Percentiles rank a stretch among this genome's conserved stretches.
These are phyloP conservation scores for Pterocles gutturalis DNA, from an alignment of 2,113 vertebrate species.

Conservation along the genomic window DNA sequence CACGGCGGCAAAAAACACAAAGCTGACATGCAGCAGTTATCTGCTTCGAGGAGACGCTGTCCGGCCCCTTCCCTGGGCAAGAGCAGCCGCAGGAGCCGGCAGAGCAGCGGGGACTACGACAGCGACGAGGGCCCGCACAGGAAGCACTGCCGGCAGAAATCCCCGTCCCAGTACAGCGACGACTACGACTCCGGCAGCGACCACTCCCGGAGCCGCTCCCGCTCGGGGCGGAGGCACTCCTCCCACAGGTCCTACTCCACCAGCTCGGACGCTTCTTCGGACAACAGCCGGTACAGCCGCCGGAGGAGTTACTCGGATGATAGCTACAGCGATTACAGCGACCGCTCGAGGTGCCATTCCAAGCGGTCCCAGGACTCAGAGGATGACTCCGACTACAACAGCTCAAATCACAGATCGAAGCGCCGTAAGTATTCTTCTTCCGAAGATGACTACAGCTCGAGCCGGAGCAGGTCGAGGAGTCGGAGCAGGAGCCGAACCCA, in stretches of 20 bases:
- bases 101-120: conserved; percentile 86
- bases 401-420: conserved; percentile 85
- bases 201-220: conserved; percentile 87
- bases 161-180: conserved; percentile 85
- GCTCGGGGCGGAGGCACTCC: conserved; percentile 80
- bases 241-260: conserved; percentile 88
- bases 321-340: conserved; percentile 95
- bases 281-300: conserved; percentile 86
- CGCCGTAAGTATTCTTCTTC: conserved; percentile 86
- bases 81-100: conserved; percentile 56
- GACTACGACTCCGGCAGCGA: conserved; percentile 89
- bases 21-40: conserved; percentile 23
- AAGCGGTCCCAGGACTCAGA: conserved; percentile 88
- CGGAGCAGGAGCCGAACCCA: conserved; percentile 83
- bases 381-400: conserved; percentile 89
- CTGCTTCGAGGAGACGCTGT: conserved; percentile 68
- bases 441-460: conserved; percentile 85
- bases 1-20: conserved; percentile 71
- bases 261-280: conserved; percentile 91
- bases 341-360: conserved; percentile 80
- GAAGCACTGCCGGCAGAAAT: conserved; percentile 83
- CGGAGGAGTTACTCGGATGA: conserved; percentile 89
- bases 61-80: conserved; percentile 56
- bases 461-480: conserved; percentile 85
- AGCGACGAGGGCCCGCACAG: conserved; percentile 85